Conservation (phyloP, 1,140 invertebrate genomes). For the Rhyacophila brunnea region DNA sequence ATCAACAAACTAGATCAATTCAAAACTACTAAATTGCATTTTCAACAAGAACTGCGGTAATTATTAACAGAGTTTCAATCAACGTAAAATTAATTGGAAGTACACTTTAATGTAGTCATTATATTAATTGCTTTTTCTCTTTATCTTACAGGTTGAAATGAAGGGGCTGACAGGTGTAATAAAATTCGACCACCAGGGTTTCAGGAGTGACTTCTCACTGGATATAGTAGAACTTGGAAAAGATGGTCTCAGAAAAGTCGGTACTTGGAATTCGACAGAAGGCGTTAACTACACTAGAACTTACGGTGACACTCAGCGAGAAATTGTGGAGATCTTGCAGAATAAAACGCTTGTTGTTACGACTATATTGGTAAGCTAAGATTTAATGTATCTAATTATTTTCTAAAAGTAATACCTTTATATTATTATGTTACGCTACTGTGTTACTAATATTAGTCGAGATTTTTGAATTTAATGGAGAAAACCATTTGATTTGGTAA, state of each 20-base stretch:
- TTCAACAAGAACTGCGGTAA: no score
- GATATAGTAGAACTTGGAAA: constrained; percentile 87
- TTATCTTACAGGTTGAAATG: constrained; percentile 74
- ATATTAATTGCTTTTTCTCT: neutral
- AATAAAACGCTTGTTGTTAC: constrained; percentile 92
- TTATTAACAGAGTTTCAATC: no score
- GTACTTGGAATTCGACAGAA: constrained; percentile 84
- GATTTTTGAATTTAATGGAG: neutral
- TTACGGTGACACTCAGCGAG: constrained; percentile 77
- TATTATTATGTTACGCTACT: no score
- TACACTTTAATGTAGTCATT: no score
- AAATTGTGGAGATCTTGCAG: constrained; percentile 82
- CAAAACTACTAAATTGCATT: no score
- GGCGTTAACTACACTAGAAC: constrained; percentile 89
- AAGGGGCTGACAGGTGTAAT: constrained; percentile 89
- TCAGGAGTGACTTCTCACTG: constrained; percentile 85
- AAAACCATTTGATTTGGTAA: neutral
- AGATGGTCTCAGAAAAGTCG: constrained; percentile 78
- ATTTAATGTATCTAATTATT: no score
- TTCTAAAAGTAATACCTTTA: no score
- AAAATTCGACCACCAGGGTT: constrained; percentile 92
- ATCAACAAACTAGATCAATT: no score
- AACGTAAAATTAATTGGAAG: no score
- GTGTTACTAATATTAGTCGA: no score
- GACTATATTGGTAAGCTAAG: constrained; percentile 83